phyloP scores from a whole-genome alignment of 2,888 invertebrate species.

The Bedellia somnulentella region DNA sequence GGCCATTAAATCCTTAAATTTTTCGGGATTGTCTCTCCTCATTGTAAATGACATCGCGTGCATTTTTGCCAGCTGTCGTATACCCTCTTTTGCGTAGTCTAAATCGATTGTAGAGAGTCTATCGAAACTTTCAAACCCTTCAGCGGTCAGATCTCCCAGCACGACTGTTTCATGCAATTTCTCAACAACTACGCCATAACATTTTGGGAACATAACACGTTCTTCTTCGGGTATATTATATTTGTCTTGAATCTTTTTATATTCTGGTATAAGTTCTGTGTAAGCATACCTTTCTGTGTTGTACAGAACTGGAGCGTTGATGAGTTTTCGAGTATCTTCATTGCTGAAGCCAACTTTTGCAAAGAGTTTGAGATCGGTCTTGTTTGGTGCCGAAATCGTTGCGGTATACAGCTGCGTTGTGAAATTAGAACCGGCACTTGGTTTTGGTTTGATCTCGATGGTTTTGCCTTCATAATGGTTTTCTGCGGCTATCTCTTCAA shows the following conservation, averaged over 20 bases:
- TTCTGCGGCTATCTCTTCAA: no score
- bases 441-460: conserved; percentile 16
- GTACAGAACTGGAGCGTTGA: conserved; percentile 10
- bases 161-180: conserved; percentile 22
- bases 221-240: conserved; percentile 7
- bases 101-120: conserved; percentile 26
- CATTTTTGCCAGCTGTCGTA: conserved; percentile 28
- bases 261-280: conserved; percentile 2
- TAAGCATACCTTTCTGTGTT: conserved; percentile 5
- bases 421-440: conserved; percentile 25
- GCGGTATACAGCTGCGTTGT: conserved; percentile 20
- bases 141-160: conserved; percentile 24
- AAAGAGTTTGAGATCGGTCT: conserved; percentile 19
- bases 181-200: conserved; percentile 11
- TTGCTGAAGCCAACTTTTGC: conserved; percentile 25
- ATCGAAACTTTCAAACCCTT: conserved; percentile 22
- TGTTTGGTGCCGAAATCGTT: conserved; percentile 14
- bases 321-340: conserved; percentile 16
- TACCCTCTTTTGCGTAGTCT: conserved; percentile 23
- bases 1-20: conserved; percentile 16
- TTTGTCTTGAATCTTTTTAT: conserved; percentile 8
- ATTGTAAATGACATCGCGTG: conserved; percentile 35
- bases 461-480: no score
- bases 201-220: conserved; percentile 10
- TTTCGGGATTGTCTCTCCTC: conserved; percentile 19